Evolutionary conservation across 2,113 vertebrate species (phyloP), one percentile per base, ranked within the genome.

Genomic region (Pao palembangensis): DNA sequence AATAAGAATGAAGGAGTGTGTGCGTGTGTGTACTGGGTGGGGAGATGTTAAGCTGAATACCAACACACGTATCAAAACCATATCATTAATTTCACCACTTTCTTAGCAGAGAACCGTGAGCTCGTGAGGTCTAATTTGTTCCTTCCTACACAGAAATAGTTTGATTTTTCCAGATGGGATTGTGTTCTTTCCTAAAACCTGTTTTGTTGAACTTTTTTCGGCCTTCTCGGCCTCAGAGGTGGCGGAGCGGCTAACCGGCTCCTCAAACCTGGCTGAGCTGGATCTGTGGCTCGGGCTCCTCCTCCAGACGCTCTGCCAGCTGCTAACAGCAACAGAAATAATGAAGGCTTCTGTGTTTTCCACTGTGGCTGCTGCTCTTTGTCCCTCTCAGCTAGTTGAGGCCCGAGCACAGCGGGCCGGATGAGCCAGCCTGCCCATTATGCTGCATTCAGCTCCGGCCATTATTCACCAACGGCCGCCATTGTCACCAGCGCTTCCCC

Each of bases 301-400:
- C 34, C 56, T 62, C 65, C 71, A 70, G 75, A 44, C 25, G 56
- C 56, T 55, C 41, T 31, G 58, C 64, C 53, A 69, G 63, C 80
- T 47, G 49, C 58, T 34, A 52, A 60, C 72, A 66, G 58, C 43
- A 47, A 62, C 68, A 20, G 16, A 60, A 67, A 71, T 69, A 60
- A 67, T 31, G 28, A 65, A 62, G 58, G 62, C 68, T 65, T 76
- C 21, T 57, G 56, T 2, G 57, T 67, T 64, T 55, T 46, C 63
- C 53, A 47, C 58, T 70, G 66, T 71, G 60, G 15, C 16, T 51
- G 44, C 28, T 55, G 50, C 50, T 71, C 51, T 71, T 64, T 71
- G 64, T 73, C 62, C 25, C 50, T 73, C 58, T 25, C 77, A 75
- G 71, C 81, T 80, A 42, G 64, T 58, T 70, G 55, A n/a, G 46